These are phyloP conservation scores for Blomia tropicalis DNA, from an alignment of 2,888 invertebrate species.

Conservation along the genomic window DNA sequence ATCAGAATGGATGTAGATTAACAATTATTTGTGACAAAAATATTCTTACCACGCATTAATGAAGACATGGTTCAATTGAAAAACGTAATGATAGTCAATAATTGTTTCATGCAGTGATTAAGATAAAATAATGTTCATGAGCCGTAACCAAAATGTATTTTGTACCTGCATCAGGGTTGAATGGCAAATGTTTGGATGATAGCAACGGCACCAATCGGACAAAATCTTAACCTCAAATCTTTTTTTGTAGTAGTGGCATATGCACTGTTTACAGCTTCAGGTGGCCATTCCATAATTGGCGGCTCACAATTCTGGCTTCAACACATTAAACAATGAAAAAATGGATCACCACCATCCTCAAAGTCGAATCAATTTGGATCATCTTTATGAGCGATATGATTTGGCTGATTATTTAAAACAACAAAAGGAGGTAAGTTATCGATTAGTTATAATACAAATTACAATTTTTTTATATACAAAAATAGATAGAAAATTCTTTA, in stretches of 20 bases:
- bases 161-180: too few relatives aligned
- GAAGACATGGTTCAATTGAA: conserved; percentile 13
- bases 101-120: neutral
- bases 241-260: too few relatives aligned
- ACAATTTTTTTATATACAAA: neutral
- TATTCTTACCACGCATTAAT: conserved; percentile 10
- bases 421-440: conserved; percentile 11
- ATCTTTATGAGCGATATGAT: too few relatives aligned
- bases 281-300: too few relatives aligned
- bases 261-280: too few relatives aligned
- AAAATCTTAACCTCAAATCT: too few relatives aligned
- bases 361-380: neutral
- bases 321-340: neutral
- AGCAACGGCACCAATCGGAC: too few relatives aligned
- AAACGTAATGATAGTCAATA: neutral
- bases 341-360: neutral
- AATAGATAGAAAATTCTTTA: neutral
- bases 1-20: neutral
- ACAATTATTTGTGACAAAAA: too few relatives aligned
- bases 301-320: too few relatives aligned
- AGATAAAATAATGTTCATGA: neutral
- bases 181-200: too few relatives aligned
- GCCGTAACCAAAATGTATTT: too few relatives aligned
- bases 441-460: neutral
- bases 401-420: neutral